These are phyloP conservation scores for Lydus trimaculatus DNA, from an alignment of 2,888 invertebrate genomes.

Conservation along the genomic window DNA sequence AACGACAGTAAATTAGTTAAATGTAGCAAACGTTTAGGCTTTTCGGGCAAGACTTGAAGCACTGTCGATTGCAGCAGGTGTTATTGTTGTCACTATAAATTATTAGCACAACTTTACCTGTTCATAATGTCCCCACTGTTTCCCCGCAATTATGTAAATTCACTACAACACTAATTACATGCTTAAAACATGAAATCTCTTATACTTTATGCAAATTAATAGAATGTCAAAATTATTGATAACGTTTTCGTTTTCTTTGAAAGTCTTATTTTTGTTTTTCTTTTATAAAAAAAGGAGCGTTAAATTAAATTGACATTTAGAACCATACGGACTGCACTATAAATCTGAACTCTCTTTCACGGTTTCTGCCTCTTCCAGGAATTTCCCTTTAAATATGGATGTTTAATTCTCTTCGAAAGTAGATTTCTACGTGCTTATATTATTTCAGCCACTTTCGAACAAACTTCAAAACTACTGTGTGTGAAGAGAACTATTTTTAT, in stretches of 20 bases:
- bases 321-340: constrained; percentile 33
- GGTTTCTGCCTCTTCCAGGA: constrained; percentile 32
- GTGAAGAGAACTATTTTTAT: constrained; percentile 22
- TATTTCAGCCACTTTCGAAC: constrained; percentile 35
- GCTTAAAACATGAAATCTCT: constrained; percentile 36
- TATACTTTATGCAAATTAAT: constrained; percentile 41
- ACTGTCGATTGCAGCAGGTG: constrained; percentile 61
- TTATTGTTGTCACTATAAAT: constrained; percentile 60
- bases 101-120: constrained; percentile 59
- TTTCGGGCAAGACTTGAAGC: constrained; percentile 46
- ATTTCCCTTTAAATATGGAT: constrained; percentile 40
- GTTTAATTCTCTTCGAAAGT: constrained; percentile 40
- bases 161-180: constrained; percentile 47
- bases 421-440: constrained; percentile 38
- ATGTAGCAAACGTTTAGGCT: constrained; percentile 42
- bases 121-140: constrained; percentile 54
- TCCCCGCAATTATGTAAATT: constrained; percentile 55
- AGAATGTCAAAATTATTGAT: constrained; percentile 14
- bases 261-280: not conserved
- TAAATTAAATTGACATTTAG: constrained; percentile 33
- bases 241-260: not conserved
- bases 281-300: constrained; percentile 9
- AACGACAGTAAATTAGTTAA: constrained; percentile 40
- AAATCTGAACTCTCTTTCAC: constrained; percentile 39
- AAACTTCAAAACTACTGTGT: constrained; percentile 31